Conservation (phyloP, 2,888 invertebrate genomes). For the Sipha maydis region DNA sequence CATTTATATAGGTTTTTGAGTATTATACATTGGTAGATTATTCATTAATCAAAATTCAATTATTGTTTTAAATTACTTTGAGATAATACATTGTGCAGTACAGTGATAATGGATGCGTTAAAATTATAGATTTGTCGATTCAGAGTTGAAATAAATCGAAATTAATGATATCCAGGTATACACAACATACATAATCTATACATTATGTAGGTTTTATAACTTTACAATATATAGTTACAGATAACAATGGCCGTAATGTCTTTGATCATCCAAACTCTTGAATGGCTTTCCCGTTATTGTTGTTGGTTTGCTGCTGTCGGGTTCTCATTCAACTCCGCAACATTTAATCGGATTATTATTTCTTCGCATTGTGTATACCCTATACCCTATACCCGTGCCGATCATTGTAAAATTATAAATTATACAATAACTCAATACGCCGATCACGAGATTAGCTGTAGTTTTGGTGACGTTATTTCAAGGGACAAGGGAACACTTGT, state of each 20-base stretch:
- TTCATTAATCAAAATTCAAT: background rate
- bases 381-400: background rate
- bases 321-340: background rate
- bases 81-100: background rate
- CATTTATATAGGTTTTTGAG: no score
- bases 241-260: constrained; percentile 1
- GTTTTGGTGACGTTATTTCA: no score
- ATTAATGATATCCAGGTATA: background rate
- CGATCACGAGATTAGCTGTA: no score
- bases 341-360: constrained; percentile 21
- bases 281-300: constrained; percentile 9
- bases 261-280: background rate
- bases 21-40: no score
- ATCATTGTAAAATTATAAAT: background rate
- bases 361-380: background rate
- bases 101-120: background rate
- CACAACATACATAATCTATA: background rate
- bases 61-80: background rate
- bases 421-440: background rate
- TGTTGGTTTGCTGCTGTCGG: background rate
- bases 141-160: constrained; percentile 13
- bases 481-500: no score
- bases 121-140: background rate
- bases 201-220: background rate
- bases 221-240: background rate